A percentile compares a stretch with the other conserved stretches of the same genome.
phyloP scores from a whole-genome alignment of 2,888 invertebrate species.

The Xestia c-nigrum region DNA sequence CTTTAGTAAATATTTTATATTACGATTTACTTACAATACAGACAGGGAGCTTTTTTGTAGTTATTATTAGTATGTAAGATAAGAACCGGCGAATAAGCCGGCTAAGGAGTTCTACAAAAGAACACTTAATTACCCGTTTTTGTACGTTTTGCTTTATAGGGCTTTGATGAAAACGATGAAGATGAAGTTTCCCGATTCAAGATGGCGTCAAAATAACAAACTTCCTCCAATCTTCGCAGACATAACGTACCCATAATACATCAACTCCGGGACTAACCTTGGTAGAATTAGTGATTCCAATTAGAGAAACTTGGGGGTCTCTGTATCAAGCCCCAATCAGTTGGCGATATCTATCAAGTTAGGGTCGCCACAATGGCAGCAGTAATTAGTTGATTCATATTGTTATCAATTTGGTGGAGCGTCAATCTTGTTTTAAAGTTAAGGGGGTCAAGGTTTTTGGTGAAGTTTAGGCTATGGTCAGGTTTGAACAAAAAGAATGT shows the following conservation, averaged over 20 bases:
- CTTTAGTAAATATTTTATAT: neutral
- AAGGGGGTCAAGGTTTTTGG: slow-evolving; percentile 7
- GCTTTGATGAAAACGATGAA: neutral
- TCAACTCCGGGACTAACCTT: slow-evolving; percentile 39
- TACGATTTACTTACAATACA: neutral
- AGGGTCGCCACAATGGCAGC: slow-evolving; percentile 42
- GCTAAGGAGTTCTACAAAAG: neutral
- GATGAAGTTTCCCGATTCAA: neutral
- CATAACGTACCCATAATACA: slow-evolving; percentile 24
- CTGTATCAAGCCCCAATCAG: slow-evolving; percentile 63
- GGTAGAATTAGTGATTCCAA: slow-evolving; percentile 57
- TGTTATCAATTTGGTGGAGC: slow-evolving; percentile 36
- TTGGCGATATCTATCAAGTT: slow-evolving; percentile 52
- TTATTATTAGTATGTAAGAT: neutral
- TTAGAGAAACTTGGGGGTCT: slow-evolving; percentile 50
- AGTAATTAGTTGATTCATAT: slow-evolving; percentile 52
- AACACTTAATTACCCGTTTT: neutral
- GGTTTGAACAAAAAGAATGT: neutral
- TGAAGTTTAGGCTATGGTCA: neutral
- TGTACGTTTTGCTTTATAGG: no score
- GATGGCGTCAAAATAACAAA: slow-evolving; percentile 28
- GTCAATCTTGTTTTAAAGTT: slow-evolving; percentile 36
- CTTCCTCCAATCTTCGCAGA: neutral
- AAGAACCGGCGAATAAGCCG: neutral
- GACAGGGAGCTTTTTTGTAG: no score